phyloP scores from a whole-genome alignment of 2,888 invertebrate species.

The Nomada ferruginata region DNA sequence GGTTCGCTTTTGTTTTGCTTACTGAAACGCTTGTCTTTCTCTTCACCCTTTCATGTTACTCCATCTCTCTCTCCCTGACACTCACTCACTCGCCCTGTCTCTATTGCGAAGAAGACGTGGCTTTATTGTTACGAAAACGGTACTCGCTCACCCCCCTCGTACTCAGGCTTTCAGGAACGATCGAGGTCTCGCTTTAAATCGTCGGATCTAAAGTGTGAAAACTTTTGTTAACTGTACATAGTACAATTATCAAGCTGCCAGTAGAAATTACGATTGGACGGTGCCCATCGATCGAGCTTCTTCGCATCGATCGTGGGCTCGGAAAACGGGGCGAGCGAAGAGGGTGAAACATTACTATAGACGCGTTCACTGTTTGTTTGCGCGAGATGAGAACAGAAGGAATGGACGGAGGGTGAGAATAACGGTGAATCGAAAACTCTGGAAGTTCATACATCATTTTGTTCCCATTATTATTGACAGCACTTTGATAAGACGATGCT shows the following conservation, averaged over 20 bases:
- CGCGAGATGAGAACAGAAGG: too few species aligned
- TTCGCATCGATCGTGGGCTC: background rate
- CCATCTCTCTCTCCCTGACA: background rate
- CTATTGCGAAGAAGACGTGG: slow-evolving; percentile 48
- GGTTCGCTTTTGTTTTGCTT: slow-evolving; percentile 70
- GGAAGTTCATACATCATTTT: too few species aligned
- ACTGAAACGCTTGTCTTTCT: slow-evolving; percentile 43
- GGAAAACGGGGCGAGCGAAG: background rate
- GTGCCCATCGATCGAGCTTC: slow-evolving; percentile 1
- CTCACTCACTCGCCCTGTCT: slow-evolving; percentile 8
- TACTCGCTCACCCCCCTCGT: slow-evolving; percentile 25
- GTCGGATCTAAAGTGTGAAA: slow-evolving; percentile 39
- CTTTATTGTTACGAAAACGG: slow-evolving; percentile 61
- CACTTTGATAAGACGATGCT: too few species aligned
- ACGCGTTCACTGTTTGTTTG: background rate
- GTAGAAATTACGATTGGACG: background rate
- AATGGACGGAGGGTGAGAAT: background rate
- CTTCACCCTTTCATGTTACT: slow-evolving; percentile 25
- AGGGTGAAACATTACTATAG: background rate
- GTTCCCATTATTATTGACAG: too few species aligned
- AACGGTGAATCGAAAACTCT: too few species aligned
- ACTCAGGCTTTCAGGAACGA: slow-evolving; percentile 22
- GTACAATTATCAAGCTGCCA: slow-evolving; percentile 18
- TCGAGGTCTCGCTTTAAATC: slow-evolving; percentile 47
- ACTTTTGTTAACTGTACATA: slow-evolving; percentile 34